Conservation (phyloP, 2,888 invertebrate genomes). For the Notocelia uddmanniana region DNA sequence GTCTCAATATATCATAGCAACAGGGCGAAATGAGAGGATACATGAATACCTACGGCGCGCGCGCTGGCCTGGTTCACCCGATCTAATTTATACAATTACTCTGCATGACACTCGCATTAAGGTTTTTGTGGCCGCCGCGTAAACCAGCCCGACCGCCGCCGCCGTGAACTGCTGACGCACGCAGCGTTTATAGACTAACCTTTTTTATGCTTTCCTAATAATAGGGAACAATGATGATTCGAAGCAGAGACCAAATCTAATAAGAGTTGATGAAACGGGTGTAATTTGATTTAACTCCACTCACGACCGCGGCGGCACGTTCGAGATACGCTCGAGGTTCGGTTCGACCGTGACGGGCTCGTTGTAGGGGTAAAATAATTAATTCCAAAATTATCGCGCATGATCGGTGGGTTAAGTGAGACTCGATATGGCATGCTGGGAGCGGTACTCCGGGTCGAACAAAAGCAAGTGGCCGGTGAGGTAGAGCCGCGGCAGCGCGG, state of each 20-base stretch:
- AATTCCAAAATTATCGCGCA: slow-evolving; percentile 21
- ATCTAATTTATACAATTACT: slow-evolving; percentile 62
- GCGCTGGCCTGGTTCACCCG: slow-evolving; percentile 51
- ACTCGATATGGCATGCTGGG: neutral
- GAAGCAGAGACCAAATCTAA: slow-evolving; percentile 40
- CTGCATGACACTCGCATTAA: slow-evolving; percentile 44
- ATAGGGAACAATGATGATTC: slow-evolving; percentile 43
- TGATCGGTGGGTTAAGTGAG: slow-evolving; percentile 2
- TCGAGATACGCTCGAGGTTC: neutral
- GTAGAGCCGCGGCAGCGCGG: neutral
- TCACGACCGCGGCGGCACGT: slow-evolving; percentile 28
- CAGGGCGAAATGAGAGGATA: neutral
- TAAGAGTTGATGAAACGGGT: slow-evolving; percentile 44
- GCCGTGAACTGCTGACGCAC: slow-evolving; percentile 44
- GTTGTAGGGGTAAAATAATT: slow-evolving; percentile 8
- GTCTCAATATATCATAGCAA: neutral
- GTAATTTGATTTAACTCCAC: slow-evolving; percentile 44
- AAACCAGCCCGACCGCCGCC: slow-evolving; percentile 7
- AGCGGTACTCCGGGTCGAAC: neutral
- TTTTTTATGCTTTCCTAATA: slow-evolving; percentile 42
- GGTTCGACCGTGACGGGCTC: slow-evolving; percentile 15
- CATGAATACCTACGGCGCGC: neutral
- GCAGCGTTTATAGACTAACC: slow-evolving; percentile 25
- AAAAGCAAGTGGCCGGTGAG: neutral
- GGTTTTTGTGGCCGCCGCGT: slow-evolving; percentile 34